These are phyloP conservation scores for Anoplius nigerrimus DNA, from an alignment of 2,888 invertebrate species.

Conservation along the genomic window DNA sequence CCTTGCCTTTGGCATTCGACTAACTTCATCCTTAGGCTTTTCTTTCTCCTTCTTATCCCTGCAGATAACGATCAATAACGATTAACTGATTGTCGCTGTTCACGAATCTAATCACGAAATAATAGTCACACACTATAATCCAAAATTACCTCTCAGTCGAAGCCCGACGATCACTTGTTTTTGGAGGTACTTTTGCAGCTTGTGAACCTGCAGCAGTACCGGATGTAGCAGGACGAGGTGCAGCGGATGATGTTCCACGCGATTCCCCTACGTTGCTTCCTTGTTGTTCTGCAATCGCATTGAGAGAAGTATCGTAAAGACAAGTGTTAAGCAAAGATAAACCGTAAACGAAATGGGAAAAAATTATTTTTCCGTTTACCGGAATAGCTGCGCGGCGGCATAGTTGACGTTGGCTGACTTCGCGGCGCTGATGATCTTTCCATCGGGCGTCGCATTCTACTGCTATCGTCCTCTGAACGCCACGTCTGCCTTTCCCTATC, in stretches of 20 bases:
- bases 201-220: constrained; percentile 45
- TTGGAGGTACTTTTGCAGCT: constrained; percentile 47
- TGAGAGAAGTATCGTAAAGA: background rate
- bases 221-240: constrained; percentile 37
- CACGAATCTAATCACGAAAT: background rate
- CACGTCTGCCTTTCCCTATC: constrained; percentile 57
- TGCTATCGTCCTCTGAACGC: constrained; percentile 67
- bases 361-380: background rate
- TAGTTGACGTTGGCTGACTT: constrained; percentile 48
- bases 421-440: constrained; percentile 30
- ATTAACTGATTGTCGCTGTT: background rate
- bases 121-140: background rate
- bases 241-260: background rate
- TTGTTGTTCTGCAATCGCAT: background rate
- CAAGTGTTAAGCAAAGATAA: constrained; percentile 3
- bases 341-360: background rate
- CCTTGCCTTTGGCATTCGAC: constrained; percentile 83
- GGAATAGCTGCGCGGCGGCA: constrained; percentile 55
- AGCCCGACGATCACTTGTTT: constrained; percentile 56
- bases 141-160: constrained; percentile 53
- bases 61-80: background rate
- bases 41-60: constrained; percentile 65
- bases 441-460: constrained; percentile 44
- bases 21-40: constrained; percentile 74
- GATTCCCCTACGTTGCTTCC: background rate